These are phyloP conservation scores for Drosophila rubida DNA, from an alignment of 2,888 invertebrate genomes.

Conservation along the genomic window DNA sequence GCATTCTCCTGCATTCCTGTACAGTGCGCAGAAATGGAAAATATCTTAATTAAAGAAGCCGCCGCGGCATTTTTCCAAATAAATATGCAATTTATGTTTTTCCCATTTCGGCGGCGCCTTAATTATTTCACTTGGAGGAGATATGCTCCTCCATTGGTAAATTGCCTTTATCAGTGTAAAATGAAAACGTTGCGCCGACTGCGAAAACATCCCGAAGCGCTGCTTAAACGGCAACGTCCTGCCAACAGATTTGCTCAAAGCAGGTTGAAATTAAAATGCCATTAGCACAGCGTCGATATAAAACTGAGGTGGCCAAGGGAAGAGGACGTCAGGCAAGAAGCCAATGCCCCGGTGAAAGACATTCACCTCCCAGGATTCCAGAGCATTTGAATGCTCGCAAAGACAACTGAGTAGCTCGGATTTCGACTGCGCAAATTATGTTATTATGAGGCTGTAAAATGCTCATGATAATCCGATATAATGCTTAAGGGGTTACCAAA, in stretches of 20 bases:
- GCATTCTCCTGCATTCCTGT: slow-evolving; percentile 14
- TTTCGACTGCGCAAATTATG: slow-evolving; percentile 16
- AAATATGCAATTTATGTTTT: slow-evolving; percentile 33
- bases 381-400: neutral
- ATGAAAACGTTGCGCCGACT: slow-evolving; percentile 14
- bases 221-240: slow-evolving; percentile 12
- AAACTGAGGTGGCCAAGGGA: slow-evolving; percentile 43
- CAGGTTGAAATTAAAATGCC: slow-evolving; percentile 68
- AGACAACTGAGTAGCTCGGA: slow-evolving; percentile 19
- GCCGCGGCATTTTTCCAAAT: slow-evolving; percentile 5
- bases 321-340: slow-evolving; percentile 4
- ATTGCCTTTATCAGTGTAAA: slow-evolving; percentile 38
- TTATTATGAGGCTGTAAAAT: neutral
- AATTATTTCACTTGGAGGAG: slow-evolving; percentile 47
- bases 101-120: slow-evolving; percentile 11
- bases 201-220: slow-evolving; percentile 19
- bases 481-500: neutral
- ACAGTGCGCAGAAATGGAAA: slow-evolving; percentile 16
- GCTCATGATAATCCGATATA: neutral
- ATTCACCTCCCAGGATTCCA: neutral
- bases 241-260: slow-evolving; percentile 14
- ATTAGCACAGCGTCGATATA: slow-evolving; percentile 61
- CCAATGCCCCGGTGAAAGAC: neutral
- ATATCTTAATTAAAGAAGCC: slow-evolving; percentile 49
- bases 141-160: slow-evolving; percentile 41